Percentiles rank a stretch among this genome's conserved stretches.
These are phyloP conservation scores for Parambassis ranga DNA, from an alignment of 2,797 vertebrate species.

Conservation along the genomic window DNA sequence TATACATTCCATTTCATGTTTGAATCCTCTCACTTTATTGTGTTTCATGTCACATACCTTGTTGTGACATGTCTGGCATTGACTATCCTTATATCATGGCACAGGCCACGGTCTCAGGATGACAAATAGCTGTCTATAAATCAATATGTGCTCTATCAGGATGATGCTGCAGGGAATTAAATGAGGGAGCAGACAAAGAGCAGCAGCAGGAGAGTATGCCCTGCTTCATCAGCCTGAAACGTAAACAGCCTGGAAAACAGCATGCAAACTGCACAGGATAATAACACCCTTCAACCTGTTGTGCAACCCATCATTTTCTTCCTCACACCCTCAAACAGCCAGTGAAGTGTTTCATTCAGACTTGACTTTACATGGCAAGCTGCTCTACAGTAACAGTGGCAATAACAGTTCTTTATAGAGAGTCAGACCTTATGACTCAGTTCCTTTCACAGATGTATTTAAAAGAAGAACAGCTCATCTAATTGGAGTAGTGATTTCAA, in stretches of 20 bases:
- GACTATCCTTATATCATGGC: conserved; percentile 9
- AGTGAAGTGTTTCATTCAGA: conserved; percentile 16
- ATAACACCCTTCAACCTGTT: conserved; percentile 44
- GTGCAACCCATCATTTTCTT: conserved; percentile 10
- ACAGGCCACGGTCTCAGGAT: conserved; percentile 3
- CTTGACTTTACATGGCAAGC: background rate
- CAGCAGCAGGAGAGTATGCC: conserved; percentile 20
- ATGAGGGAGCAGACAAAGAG: conserved; percentile 32
- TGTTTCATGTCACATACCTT: background rate
- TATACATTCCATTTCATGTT: background rate
- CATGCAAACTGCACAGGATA: background rate
- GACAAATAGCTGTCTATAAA: conserved; percentile 31
- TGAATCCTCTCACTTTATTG: conserved; percentile 16
- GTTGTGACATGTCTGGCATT: conserved; percentile 10
- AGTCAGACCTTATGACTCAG: too few species aligned
- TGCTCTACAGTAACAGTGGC: too few species aligned
- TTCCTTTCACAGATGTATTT: too few species aligned
- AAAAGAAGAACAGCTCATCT: too few species aligned
- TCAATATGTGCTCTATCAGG: conserved; percentile 34
- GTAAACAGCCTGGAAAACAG: conserved; percentile 26
- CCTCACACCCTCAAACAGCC: conserved; percentile 10
- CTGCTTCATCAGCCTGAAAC: conserved; percentile 13
- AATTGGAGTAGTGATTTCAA: too few species aligned
- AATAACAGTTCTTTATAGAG: too few species aligned
- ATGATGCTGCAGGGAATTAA: conserved; percentile 11